Conservation (phyloP, 2,113 vertebrate genomes). For the Melanotaenia duboulayi region DNA sequence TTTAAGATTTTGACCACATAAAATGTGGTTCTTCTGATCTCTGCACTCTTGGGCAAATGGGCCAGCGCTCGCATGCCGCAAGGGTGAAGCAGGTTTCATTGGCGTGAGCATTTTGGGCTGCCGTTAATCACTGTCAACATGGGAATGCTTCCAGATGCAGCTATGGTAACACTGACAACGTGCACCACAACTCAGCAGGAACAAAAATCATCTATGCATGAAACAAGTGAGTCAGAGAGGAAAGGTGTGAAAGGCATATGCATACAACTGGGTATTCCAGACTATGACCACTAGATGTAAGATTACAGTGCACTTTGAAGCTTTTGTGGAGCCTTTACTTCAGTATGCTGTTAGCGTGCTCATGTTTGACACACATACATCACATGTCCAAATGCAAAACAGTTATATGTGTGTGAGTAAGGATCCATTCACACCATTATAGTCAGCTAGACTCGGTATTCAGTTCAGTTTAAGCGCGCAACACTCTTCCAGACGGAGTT, state of each 20-base stretch:
- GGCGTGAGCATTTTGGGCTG: constrained; percentile 47
- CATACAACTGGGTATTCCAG: constrained; percentile 9
- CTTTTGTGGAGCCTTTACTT: background rate
- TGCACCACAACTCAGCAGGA: constrained; percentile 5
- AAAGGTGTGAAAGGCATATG: constrained; percentile 8
- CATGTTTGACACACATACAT: no score
- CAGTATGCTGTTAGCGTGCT: background rate
- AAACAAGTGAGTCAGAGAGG: constrained; percentile 12
- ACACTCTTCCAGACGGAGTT: no score
- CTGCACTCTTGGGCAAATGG: constrained; percentile 58
- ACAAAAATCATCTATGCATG: constrained; percentile 14
- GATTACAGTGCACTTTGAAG: background rate
- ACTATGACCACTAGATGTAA: background rate
- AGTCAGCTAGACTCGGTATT: no score
- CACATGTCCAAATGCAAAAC: no score
- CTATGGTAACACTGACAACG: constrained; percentile 22
- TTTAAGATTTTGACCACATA: constrained; percentile 67
- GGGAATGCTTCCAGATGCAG: constrained; percentile 68
- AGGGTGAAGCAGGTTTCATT: constrained; percentile 34
- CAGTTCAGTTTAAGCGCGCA: no score
- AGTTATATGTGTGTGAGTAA: no score
- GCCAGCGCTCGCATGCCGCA: constrained; percentile 43
- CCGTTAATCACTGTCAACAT: constrained; percentile 59
- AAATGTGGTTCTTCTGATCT: constrained; percentile 67
- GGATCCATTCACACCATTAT: no score